These are phyloP conservation scores for Thamnophis elegans DNA, from an alignment of 2,797 vertebrate species.

Conservation along the genomic window DNA sequence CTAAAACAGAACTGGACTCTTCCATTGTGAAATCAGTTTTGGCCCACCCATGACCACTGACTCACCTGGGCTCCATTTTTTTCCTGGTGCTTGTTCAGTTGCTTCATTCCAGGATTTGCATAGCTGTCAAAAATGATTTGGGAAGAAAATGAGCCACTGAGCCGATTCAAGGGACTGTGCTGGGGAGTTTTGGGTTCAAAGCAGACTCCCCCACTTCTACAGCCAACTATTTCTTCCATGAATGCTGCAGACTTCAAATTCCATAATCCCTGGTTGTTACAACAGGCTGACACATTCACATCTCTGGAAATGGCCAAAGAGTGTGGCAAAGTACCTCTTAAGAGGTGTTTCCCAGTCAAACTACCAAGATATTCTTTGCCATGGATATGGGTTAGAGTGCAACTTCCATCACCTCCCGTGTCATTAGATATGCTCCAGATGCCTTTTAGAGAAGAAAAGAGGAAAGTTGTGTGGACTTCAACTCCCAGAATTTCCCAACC, in stretches of 20 bases:
- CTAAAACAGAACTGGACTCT: too few relatives aligned
- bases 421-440: neutral
- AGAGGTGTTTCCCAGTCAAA: neutral
- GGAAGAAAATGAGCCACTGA: neutral
- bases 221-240: neutral
- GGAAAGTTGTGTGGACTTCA: neutral
- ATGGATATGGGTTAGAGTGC: neutral
- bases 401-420: neutral
- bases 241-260: neutral
- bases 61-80: slow-evolving; percentile 72
- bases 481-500: neutral
- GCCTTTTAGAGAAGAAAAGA: neutral
- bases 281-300: neutral
- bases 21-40: neutral
- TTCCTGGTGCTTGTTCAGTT: slow-evolving; percentile 34
- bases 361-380: neutral
- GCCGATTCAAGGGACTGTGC: too few relatives aligned
- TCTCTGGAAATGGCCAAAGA: neutral
- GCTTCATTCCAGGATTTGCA: slow-evolving; percentile 66
- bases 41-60: neutral
- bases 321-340: neutral
- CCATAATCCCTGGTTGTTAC: neutral
- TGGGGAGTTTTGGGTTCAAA: neutral
- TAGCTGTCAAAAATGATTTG: slow-evolving; percentile 71
- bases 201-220: neutral